A percentile compares a stretch with the other conserved stretches of the same genome.
These are phyloP conservation scores for Nomada fucata DNA, from an alignment of 2,888 invertebrate genomes.

Conservation along the genomic window DNA sequence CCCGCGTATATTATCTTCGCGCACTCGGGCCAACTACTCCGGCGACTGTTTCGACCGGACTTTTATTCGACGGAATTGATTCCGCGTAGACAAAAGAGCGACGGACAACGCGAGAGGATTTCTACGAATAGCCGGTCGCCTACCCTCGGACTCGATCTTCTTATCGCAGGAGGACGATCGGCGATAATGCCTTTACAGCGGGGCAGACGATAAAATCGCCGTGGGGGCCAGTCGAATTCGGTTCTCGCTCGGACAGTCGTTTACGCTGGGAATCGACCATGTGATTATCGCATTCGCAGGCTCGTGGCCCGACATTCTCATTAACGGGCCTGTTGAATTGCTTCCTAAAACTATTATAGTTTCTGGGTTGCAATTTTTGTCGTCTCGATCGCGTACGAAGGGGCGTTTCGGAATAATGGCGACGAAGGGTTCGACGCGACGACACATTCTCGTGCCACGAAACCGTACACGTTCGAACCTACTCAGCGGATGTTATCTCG, in stretches of 20 bases:
- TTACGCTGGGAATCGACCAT: not conserved
- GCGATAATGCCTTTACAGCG: slow-evolving; percentile 73
- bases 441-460: not conserved
- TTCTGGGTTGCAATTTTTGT: not conserved
- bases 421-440: not conserved
- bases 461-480: too few relatives aligned
- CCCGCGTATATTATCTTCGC: too few relatives aligned
- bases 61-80: slow-evolving; percentile 36
- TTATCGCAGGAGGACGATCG: slow-evolving; percentile 69
- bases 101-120: slow-evolving; percentile 15
- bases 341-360: not conserved
- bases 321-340: too few relatives aligned
- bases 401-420: not conserved
- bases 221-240: not conserved
- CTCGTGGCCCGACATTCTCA: not conserved
- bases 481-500: slow-evolving; percentile 3
- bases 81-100: not conserved
- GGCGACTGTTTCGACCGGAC: slow-evolving; percentile 30
- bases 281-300: slow-evolving; percentile 2
- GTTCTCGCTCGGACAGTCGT: not conserved
- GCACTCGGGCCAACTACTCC: not conserved
- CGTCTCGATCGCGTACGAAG: not conserved
- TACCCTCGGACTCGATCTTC: slow-evolving; percentile 40
- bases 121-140: slow-evolving; percentile 46
- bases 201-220: slow-evolving; percentile 68